Base-by-base conservation (phyloP, 2,113 vertebrate species). In the Ictalurus furcatus region DNA sequence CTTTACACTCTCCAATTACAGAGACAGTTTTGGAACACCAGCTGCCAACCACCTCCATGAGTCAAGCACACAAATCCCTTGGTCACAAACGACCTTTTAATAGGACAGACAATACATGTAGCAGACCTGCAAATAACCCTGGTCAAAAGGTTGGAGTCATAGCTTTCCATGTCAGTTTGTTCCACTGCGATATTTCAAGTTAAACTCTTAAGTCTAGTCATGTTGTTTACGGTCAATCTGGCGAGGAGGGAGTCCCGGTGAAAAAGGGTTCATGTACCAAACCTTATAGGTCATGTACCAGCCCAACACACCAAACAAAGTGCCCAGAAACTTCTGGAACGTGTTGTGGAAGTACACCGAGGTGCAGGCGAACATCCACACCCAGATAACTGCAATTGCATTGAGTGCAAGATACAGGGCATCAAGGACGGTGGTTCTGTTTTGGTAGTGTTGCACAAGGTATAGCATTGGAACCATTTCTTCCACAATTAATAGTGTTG, bases 321-420 rank as follows among this genome's bases (percentile, higher is more conserved):
- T 97, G 16, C 98, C 98, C 0, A 98, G 92, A 2, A 97, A 21
- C 93, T 99, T 99, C 74, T 99, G 97, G 34, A 90, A 93, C 1
- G 94, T 86, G 84, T 97, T 86, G 12, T 99, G 98, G 93, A 99
- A 99, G 92, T 99, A 99, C 37, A 99, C 59, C 0, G 98, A 97
- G 1, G 98, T 99, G 87, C 96, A 98, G 11, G 93, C 88, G 80
- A 99, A 98, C 98, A 99, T 99, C 94, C 94, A 97, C 85, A 98
- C 85, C 98, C 98, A 99, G 3, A 98, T 89, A 12, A 92, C 0
- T 3, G 95, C 88, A 40, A 99, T 93, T 19, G 92, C 85, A 85
- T 97, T 97, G 90, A 99, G 93, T 25, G 96, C 95, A 7, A 99
- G 90, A 0, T 97, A 97, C 44, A 99, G 93, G 34, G 88, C 6